A percentile compares a stretch with the other conserved stretches of the same genome.
Evolutionary conservation across 2,113 vertebrate genomes (phyloP).

Genomic region (Sorex fumeus): DNA sequence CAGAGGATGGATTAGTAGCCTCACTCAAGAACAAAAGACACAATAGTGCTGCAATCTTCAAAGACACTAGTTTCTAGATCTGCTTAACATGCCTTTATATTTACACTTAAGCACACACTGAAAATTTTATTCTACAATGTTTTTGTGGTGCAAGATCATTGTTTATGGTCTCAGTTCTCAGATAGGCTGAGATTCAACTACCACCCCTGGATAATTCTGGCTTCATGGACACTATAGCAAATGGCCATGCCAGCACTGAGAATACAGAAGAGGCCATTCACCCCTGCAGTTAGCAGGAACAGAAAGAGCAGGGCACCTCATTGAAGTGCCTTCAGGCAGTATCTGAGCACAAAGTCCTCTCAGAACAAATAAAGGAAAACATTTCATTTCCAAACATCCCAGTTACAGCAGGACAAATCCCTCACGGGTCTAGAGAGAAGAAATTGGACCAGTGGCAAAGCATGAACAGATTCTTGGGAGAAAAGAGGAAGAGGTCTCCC

Average conservation of each 20-base stretch:
- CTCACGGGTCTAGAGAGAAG: conserved; percentile 42
- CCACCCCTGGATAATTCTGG: background rate
- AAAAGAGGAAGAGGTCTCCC: conserved; percentile 49
- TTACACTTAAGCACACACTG: background rate
- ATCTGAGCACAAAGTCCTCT: too few relatives aligned
- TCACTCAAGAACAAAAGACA: background rate
- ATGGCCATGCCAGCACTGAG: background rate
- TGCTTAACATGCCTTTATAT: background rate
- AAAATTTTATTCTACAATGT: too few relatives aligned
- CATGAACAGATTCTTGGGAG: background rate
- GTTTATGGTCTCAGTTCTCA: background rate
- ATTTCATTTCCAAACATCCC: background rate
- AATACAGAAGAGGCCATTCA: background rate
- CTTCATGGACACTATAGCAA: background rate
- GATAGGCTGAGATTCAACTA: background rate
- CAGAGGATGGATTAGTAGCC: too few relatives aligned
- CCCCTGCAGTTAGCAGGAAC: background rate
- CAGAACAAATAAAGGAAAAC: too few relatives aligned
- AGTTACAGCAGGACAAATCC: conserved; percentile 35
- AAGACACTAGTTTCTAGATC: background rate
- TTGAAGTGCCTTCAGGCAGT: too few relatives aligned
- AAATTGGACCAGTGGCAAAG: conserved; percentile 55
- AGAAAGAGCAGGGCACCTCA: background rate
- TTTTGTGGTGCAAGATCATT: too few relatives aligned
- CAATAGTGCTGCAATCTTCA: too few relatives aligned